These are phyloP conservation scores for Urocolius indicus DNA, from an alignment of 2,113 vertebrate species.

Conservation along the genomic window DNA sequence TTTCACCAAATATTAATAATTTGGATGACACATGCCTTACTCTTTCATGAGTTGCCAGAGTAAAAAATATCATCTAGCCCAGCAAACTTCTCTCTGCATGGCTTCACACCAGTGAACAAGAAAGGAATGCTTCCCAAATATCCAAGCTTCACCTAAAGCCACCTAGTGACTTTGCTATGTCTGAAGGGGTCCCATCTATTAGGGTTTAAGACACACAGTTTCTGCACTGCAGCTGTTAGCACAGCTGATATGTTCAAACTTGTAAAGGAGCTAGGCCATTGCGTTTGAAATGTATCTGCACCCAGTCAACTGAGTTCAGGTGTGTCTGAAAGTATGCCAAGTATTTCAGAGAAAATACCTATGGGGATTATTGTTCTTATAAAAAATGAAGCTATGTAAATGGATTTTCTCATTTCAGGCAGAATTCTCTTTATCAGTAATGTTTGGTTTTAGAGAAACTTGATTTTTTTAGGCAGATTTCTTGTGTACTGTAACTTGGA, in stretches of 20 bases:
- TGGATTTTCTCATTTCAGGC: background rate
- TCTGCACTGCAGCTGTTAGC: background rate
- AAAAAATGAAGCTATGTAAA: background rate
- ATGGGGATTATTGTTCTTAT: background rate
- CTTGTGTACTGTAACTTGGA: background rate
- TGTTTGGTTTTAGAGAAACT: background rate
- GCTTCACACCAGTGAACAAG: slow-evolving; percentile 2
- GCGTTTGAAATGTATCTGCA: background rate
- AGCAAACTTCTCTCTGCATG: background rate
- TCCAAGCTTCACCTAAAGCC: background rate
- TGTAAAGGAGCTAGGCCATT: background rate
- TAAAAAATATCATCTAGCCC: background rate
- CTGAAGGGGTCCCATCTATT: background rate
- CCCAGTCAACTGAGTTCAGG: background rate
- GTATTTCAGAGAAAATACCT: background rate
- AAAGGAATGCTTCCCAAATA: background rate
- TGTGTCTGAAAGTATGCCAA: background rate
- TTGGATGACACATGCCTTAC: slow-evolving; percentile 17
- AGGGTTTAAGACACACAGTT: background rate
- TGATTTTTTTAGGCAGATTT: slow-evolving; percentile 2
- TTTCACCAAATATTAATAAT: slow-evolving; percentile 36
- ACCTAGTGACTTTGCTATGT: background rate
- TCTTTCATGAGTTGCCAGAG: slow-evolving; percentile 40
- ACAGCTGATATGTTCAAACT: background rate
- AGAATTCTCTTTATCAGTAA: background rate